A percentile compares a stretch with the other conserved stretches of the same genome.
Evolutionary conservation across 2,797 vertebrate species (phyloP).

Genomic region (Cossypha niveicapilla): DNA sequence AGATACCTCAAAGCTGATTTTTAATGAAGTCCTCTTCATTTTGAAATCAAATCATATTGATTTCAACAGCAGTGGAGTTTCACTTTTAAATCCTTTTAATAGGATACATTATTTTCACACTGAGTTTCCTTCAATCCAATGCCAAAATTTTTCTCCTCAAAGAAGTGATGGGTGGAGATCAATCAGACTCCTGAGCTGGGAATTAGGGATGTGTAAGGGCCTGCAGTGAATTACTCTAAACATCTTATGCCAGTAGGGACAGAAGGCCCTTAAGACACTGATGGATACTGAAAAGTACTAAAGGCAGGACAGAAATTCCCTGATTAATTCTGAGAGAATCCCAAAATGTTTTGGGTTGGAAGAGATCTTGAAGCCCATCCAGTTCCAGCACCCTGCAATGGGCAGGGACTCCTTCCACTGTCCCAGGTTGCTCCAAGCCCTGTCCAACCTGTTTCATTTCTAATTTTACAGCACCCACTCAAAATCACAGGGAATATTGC

Average conservation of each 20-base stretch:
- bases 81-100: not conserved
- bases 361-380: not conserved
- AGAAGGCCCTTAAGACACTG: not conserved
- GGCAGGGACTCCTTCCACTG: not conserved
- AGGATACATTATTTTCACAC: not conserved
- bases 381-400: not conserved
- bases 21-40: not conserved
- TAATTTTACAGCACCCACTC: not conserved
- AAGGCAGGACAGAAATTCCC: not conserved
- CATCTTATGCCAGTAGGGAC: not conserved
- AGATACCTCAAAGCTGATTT: rapidly evolving
- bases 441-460: not conserved
- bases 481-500: not conserved
- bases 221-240: not conserved
- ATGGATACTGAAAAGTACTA: not conserved
- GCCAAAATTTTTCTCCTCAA: not conserved
- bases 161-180: not conserved
- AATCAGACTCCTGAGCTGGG: not conserved
- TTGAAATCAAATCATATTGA: not conserved
- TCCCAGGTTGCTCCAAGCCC: not conserved
- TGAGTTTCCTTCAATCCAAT: not conserved
- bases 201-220: not conserved
- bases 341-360: not conserved
- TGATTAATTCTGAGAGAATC: not conserved
- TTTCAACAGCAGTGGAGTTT: not conserved